Base-by-base conservation (phyloP, 2,888 invertebrate species). In the Parasteatoda lunata region DNA sequence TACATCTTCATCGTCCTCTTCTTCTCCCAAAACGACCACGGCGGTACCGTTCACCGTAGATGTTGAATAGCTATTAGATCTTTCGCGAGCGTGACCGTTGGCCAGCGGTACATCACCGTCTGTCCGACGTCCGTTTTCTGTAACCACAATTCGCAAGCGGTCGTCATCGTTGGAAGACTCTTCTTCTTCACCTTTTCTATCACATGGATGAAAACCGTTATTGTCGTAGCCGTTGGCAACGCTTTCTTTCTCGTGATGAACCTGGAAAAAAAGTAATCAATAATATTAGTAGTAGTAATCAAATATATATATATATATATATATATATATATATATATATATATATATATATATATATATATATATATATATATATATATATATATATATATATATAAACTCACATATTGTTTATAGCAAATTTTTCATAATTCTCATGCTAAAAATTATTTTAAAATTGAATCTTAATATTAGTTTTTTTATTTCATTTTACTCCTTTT, bases 181-280 rank as follows among this genome's bases (percentile, higher is more conserved):
- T 13, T 85, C 85, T 11, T 86, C 80, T 6, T 75, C 85, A 6
- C 70, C 80, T 15, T 81, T 68, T n/a, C 54, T 66, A 5, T 71
- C 64, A 5, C 54, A 68, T 47, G 66, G 69, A 52, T 86, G 86
- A 82, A 47, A 87, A 7, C 77, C 82, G 11, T 87, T 82, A 78
- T 87, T 87, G 73, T 87, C 87, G 82, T 82, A 82, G 54, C 87
- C 87, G 49, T 82, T 82, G n/a, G 51, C 51, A 64, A 68, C 30
- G n/a, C 64, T 79, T 59, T 82, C 87, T 73, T 87, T 87, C 68
- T 82, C 85, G 48, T 71, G 77, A 66, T 71, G 87, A 77, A 87
- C 87, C 87, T 87, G 75, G 6, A n/a, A 68, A 15, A 9, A 9
- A 64, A 47, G n/a, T n/a, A 48, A 65, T 4, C 13, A 70, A 4